Conservation (phyloP, 2,113 vertebrate genomes). For the Vireo altiloquus region DNA sequence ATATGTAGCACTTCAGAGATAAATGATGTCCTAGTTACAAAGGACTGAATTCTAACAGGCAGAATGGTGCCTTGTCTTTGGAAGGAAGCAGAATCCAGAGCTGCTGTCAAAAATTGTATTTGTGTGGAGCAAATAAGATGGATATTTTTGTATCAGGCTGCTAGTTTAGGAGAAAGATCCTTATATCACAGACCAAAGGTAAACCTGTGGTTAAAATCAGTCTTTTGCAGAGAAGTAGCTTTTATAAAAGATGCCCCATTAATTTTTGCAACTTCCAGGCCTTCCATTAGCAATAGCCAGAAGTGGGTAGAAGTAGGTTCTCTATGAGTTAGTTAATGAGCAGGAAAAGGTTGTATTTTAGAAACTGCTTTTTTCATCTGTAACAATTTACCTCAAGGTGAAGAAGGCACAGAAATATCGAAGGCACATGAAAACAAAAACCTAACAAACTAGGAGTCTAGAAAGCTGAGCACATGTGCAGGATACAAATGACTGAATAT, state of each 20-base stretch:
- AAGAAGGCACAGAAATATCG: background rate
- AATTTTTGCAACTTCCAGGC: background rate
- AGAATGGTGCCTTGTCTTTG: background rate
- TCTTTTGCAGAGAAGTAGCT: background rate
- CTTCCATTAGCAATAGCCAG: background rate
- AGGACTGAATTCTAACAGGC: background rate
- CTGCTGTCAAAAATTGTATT: background rate
- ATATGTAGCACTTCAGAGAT: background rate
- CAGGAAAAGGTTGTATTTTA: background rate
- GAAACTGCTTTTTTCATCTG: background rate
- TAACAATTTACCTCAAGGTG: constrained; percentile 4
- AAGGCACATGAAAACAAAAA: background rate
- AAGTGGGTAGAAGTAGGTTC: background rate
- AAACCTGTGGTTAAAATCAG: background rate
- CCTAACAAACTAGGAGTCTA: background rate
- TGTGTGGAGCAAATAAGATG: background rate
- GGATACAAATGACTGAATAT: background rate
- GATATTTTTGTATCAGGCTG: background rate
- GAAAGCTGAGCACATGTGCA: background rate
- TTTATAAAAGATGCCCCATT: background rate
- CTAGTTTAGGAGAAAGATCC: background rate
- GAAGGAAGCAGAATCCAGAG: background rate
- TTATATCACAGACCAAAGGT: background rate
- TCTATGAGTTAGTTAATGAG: background rate
- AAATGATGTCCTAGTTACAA: background rate